Conservation (phyloP, 92 coral and sea anemone species). For the Nematostella vectensis region DNA sequence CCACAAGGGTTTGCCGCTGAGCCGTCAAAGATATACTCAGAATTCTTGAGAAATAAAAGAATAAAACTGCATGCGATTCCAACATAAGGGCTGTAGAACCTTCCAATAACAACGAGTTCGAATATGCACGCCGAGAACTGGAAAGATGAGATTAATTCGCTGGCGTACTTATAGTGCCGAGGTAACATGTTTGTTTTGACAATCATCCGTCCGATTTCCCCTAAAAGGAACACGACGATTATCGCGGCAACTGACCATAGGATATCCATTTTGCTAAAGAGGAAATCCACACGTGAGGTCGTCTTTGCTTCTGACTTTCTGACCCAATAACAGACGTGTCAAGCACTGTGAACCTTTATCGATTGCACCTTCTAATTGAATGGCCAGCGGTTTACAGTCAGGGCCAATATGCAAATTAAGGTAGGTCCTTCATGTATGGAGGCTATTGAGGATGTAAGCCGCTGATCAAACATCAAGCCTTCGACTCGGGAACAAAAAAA, state of each 20-base stretch:
- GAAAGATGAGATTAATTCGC: slow-evolving; percentile 72
- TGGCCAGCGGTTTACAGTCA: too few relatives aligned
- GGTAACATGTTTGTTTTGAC: slow-evolving; percentile 28
- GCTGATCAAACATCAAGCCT: too few relatives aligned
- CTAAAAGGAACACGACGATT: slow-evolving; percentile 40
- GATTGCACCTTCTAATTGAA: too few relatives aligned
- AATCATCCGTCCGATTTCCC: slow-evolving; percentile 41
- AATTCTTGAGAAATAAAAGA: slow-evolving; percentile 52
- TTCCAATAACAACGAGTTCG: slow-evolving; percentile 80
- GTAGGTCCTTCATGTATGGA: too few relatives aligned
- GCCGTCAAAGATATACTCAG: slow-evolving; percentile 61
- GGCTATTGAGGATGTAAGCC: too few relatives aligned
- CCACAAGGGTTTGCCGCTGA: slow-evolving; percentile 76
- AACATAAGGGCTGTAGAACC: slow-evolving; percentile 50
- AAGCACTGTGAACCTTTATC: too few relatives aligned
- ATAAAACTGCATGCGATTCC: slow-evolving; percentile 54
- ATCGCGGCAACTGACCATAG: slow-evolving; percentile 64
- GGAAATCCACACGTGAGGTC: too few relatives aligned
- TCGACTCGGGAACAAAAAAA: too few relatives aligned
- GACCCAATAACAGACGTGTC: too few relatives aligned
- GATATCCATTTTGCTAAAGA: slow-evolving; percentile 64
- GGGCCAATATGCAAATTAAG: too few relatives aligned
- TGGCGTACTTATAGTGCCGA: slow-evolving; percentile 30
- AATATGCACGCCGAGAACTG: slow-evolving; percentile 77
- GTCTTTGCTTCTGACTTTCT: too few relatives aligned